These are phyloP conservation scores for Drosophila rhopaloa DNA, from an alignment of 1,140 invertebrate species.

Conservation along the genomic window DNA sequence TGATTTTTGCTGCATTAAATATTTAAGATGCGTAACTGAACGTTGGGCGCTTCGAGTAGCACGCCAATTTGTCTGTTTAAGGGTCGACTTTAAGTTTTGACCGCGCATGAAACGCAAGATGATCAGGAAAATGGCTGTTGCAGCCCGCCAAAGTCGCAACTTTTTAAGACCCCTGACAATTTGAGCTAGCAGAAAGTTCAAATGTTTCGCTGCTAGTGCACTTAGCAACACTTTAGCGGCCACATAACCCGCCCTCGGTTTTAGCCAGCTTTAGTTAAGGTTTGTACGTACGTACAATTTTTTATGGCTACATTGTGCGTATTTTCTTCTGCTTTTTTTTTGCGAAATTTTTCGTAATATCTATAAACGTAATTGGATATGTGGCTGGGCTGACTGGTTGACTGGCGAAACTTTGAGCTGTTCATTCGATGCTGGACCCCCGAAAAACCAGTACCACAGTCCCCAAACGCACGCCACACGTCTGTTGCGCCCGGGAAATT, in stretches of 20 bases:
- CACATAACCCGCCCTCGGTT: constrained; percentile 24
- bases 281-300: constrained; percentile 44
- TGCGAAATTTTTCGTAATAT: constrained; percentile 65
- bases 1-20: constrained; percentile 62
- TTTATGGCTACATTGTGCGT: constrained; percentile 73
- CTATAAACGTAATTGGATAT: constrained; percentile 81
- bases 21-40: constrained; percentile 36
- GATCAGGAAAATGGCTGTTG: constrained; percentile 21
- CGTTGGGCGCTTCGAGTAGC: background rate
- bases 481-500: constrained; percentile 50
- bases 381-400: constrained; percentile 53
- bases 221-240: constrained; percentile 54
- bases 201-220: constrained; percentile 62
- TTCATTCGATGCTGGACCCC: constrained; percentile 15
- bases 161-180: constrained; percentile 60
- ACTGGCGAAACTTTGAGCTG: constrained; percentile 47
- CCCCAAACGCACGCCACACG: constrained; percentile 40
- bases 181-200: constrained; percentile 58
- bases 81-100: constrained; percentile 32
- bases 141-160: constrained; percentile 23
- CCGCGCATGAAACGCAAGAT: constrained; percentile 27
- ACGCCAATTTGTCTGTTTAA: constrained; percentile 5
- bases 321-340: constrained; percentile 32
- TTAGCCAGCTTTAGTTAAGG: constrained; percentile 58
- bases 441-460: background rate